phyloP scores from a whole-genome alignment of 2,113 vertebrate genomes.

The Corythaixoides concolor region DNA sequence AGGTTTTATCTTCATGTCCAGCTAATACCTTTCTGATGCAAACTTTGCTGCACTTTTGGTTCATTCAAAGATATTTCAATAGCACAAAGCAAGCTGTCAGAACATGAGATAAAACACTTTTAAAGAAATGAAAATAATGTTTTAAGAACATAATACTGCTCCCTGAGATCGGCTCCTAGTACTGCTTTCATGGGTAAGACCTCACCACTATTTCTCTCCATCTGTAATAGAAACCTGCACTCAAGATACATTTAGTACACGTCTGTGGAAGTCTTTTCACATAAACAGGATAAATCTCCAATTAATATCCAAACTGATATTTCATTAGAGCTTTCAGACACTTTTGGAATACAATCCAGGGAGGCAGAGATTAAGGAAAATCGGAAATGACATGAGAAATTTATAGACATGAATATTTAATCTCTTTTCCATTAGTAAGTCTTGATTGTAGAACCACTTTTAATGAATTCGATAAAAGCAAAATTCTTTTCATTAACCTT shows the following conservation, averaged over 20 bases:
- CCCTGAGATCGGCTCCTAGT: background rate
- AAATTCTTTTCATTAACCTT: conserved; percentile 91
- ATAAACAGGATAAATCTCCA: conserved; percentile 71
- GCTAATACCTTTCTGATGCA: background rate
- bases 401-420: conserved; percentile 90
- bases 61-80: background rate
- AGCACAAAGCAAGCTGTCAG: background rate
- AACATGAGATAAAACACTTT: background rate
- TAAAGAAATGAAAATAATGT: too few relatives aligned
- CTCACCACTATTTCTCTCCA: background rate
- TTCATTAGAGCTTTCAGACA: conserved; percentile 73
- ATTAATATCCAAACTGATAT: conserved; percentile 80
- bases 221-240: background rate
- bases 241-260: background rate
- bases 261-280: conserved; percentile 7
- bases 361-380: conserved; percentile 83
- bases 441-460: conserved; percentile 77
- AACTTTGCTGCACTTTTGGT: background rate
- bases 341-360: conserved; percentile 61
- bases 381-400: conserved; percentile 88
- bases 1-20: background rate
- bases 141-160: background rate
- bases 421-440: conserved; percentile 80
- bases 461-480: conserved; percentile 82
- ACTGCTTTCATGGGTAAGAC: background rate